These are phyloP conservation scores for Trichopoda pennipes DNA, from an alignment of 2,888 invertebrate species.

Conservation along the genomic window DNA sequence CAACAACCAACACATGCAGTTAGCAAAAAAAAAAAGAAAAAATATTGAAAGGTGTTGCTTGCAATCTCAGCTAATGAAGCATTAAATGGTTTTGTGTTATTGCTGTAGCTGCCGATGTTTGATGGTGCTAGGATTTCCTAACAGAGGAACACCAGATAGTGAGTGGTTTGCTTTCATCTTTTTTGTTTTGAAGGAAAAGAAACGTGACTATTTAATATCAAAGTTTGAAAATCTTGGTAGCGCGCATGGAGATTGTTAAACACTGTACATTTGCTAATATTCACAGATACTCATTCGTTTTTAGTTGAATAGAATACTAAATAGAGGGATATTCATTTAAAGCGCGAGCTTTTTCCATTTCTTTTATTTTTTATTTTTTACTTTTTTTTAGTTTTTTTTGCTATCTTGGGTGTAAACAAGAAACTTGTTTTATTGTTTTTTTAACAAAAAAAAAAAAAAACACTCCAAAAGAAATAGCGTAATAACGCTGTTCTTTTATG, in stretches of 20 bases:
- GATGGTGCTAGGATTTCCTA: conserved; percentile 12
- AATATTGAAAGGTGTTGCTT: conserved; percentile 63
- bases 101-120: conserved; percentile 22
- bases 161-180: neutral
- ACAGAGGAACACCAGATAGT: conserved; percentile 13
- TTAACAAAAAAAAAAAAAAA: neutral
- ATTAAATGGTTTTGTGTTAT: conserved; percentile 47
- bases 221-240: conserved; percentile 30
- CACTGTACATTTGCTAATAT: conserved; percentile 18
- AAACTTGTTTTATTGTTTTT: conserved; percentile 29
- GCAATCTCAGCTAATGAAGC: conserved; percentile 64
- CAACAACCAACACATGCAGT: too few relatives aligned
- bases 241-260: conserved; percentile 15
- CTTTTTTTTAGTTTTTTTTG: conserved; percentile 20
- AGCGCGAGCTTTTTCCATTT: conserved; percentile 11
- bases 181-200: conserved; percentile 15
- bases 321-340: conserved; percentile 3
- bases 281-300: neutral
- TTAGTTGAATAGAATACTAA: conserved; percentile 11
- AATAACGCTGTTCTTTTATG: conserved; percentile 37
- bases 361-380: neutral
- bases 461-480: conserved; percentile 7
- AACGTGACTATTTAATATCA: conserved; percentile 53
- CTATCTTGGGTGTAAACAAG: conserved; percentile 25
- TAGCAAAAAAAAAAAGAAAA: conserved; percentile 7